Evolutionary conservation across 2,113 vertebrate species (phyloP), one percentile per base, ranked within the genome.

Genomic region (Protobothrops mucrosquamatus): DNA sequence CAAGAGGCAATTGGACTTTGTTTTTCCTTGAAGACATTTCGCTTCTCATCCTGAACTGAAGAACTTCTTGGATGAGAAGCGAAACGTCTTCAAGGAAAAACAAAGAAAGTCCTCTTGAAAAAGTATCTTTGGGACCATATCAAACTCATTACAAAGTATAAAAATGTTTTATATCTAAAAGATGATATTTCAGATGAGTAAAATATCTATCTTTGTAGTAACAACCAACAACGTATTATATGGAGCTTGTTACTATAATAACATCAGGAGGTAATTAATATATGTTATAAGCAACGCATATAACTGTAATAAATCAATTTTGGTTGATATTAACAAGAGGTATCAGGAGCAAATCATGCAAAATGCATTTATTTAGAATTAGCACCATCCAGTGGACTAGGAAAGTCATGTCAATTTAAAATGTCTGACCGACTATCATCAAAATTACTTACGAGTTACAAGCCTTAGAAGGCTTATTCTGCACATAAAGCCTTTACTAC

Each of bases 301-400:
- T 10, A 88, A 20, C 48, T 52, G 23, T 87, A 87, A 26, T 51
- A 87, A 87, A 87, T 52, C 24, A 51, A 86, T 86, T 9, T 85
- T 43, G 46, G 11, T 24, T 51, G 2, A 39, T 34, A 39, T 23
- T 54, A 54, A 52, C 46, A 81, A 74, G 14, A 81, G 24, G 10
- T 69, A 39, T 22, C 51, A 81, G 24, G 22, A 91, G 20, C 18
- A 74, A 69, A 55, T 34, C 22, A 39, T 12, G 18, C 23, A 46
- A 85, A 91, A 64, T 10, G 22, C 10, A 59, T 92, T 92, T 87
- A 18, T 54, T 88, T 26, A 88, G 20, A 39, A 39, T 11, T 48
- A 92, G 85, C 85, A 88, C 91, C 91, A 92, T 52, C 91, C 64
- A 92, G 85, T 64, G 91, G 85, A 29, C 29, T 39, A 64, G 6